phyloP scores from a whole-genome alignment of 2,113 vertebrate genomes.

The Orthonyx spaldingii region DNA sequence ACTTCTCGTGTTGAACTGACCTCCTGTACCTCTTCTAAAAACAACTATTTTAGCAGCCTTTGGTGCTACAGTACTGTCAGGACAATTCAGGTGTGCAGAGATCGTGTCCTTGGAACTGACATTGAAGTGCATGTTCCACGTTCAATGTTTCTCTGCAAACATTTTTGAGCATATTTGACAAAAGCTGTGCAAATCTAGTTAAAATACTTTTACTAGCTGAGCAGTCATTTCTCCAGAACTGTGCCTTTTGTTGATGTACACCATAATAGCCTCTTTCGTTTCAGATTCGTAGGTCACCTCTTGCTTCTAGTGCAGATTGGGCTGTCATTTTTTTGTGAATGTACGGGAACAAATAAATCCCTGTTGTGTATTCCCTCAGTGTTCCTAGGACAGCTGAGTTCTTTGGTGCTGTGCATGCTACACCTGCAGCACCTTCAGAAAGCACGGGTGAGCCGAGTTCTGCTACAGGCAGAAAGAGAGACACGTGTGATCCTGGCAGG shows the following conservation, averaged over 20 bases:
- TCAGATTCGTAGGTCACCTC: neutral
- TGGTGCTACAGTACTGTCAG: neutral
- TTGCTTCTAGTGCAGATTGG: neutral
- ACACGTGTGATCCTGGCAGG: neutral
- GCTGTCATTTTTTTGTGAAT: neutral
- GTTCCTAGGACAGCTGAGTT: neutral
- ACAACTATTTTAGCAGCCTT: neutral
- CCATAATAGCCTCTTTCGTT: neutral
- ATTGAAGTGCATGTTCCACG: accelerated
- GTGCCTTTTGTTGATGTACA: neutral
- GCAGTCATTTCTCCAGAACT: neutral
- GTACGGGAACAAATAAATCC: neutral
- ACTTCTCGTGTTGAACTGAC: neutral
- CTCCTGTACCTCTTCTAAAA: neutral
- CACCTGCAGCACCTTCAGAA: neutral
- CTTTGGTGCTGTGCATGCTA: neutral
- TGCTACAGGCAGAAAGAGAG: neutral
- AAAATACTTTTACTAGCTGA: neutral
- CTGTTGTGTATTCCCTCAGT: neutral
- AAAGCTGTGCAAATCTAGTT: neutral
- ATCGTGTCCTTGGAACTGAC: neutral
- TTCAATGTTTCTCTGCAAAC: neutral
- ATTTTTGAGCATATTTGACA: neutral
- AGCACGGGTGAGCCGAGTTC: neutral
- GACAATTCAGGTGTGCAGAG: neutral